A percentile compares a stretch with the other conserved stretches of the same genome.
Conservation (phyloP, 2,888 invertebrate genomes). For the Myopa testacea region DNA sequence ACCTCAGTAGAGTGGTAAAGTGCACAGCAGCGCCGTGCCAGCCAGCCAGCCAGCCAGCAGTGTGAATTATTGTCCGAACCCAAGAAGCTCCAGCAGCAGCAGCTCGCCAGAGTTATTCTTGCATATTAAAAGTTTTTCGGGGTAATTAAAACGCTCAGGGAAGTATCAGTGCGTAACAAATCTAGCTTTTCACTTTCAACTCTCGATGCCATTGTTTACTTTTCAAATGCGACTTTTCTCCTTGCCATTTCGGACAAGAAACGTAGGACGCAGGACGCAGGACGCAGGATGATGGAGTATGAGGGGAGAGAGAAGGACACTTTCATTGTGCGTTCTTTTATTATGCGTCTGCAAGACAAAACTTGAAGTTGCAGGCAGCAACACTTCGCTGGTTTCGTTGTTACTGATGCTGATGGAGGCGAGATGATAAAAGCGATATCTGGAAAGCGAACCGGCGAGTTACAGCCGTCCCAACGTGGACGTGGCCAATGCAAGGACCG, state of each 20-base stretch:
- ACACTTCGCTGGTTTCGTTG: neutral
- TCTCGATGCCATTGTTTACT: slow-evolving; percentile 48
- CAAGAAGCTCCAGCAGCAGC: neutral
- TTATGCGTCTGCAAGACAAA: slow-evolving; percentile 14
- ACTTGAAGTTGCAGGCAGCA: neutral
- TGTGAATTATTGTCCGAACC: slow-evolving; percentile 55
- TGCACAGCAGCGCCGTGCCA: slow-evolving; percentile 46
- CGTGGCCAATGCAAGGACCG: too few species aligned
- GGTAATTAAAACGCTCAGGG: slow-evolving; percentile 64
- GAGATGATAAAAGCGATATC: neutral
- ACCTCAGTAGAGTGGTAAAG: too few species aligned
- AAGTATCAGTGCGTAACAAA: slow-evolving; percentile 64
- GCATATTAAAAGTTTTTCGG: slow-evolving; percentile 53
- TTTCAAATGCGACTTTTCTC: slow-evolving; percentile 31
- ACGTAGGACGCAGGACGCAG: neutral
- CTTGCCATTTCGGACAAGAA: neutral
- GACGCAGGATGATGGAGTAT: neutral
- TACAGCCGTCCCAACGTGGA: neutral
- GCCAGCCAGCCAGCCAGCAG: slow-evolving; percentile 10
- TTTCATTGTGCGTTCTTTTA: slow-evolving; percentile 2
- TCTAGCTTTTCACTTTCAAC: slow-evolving; percentile 64
- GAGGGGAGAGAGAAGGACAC: neutral
- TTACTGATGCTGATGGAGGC: neutral
- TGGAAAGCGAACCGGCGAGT: neutral
- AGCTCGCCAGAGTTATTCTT: slow-evolving; percentile 42